These are phyloP conservation scores for Eptesicus fuscus DNA, from an alignment of 2,113 vertebrate genomes.

Conservation along the genomic window DNA sequence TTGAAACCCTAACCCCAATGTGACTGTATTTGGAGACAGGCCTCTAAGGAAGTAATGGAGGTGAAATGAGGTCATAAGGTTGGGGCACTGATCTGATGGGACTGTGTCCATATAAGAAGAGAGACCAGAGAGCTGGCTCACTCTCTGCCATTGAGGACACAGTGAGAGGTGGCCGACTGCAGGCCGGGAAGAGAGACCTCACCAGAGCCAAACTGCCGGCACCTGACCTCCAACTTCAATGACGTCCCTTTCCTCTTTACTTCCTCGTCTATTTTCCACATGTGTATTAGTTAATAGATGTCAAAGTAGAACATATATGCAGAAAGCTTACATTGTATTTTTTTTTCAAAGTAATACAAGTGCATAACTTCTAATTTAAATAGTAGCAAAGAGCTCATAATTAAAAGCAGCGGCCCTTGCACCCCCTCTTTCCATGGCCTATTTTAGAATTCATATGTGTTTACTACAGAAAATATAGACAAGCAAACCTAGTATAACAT, in stretches of 20 bases:
- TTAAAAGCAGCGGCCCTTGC: background rate
- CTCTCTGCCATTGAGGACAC: no score
- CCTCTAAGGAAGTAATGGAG: background rate
- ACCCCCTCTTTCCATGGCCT: background rate
- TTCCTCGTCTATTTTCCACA: background rate
- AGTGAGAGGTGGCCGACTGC: no score
- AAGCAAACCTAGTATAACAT: background rate
- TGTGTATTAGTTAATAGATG: background rate
- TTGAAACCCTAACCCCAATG: background rate
- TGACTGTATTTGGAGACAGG: background rate
- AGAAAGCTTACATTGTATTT: background rate
- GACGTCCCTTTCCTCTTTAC: background rate
- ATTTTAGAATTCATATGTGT: background rate
- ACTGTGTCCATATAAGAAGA: background rate
- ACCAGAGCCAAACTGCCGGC: no score
- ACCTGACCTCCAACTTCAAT: background rate
- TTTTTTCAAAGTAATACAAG: background rate
- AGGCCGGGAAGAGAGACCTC: no score
- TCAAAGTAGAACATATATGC: background rate
- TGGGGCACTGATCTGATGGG: background rate
- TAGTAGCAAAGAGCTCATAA: background rate
- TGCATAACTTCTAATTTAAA: background rate
- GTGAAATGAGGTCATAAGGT: background rate
- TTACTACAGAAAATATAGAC: background rate
- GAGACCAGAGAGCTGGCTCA: no score